Evolutionary conservation across 2,113 vertebrate genomes (phyloP).

Genomic region (rat (Rattus norvegicus)): DNA sequence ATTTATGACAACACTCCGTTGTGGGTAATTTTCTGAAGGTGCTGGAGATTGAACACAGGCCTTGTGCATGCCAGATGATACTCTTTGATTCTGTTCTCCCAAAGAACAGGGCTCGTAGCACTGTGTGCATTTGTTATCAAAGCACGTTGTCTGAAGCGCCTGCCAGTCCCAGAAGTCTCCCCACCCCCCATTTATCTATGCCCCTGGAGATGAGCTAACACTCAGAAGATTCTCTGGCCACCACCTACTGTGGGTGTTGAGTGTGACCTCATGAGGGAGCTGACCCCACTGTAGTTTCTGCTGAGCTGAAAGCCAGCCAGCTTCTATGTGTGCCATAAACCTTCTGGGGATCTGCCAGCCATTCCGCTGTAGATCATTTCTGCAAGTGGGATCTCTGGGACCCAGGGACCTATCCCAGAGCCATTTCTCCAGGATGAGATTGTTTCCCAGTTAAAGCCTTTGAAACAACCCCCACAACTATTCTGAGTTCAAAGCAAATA

Average conservation of each 20-base stretch:
- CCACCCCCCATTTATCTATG: not conserved
- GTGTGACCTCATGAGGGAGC: fast-evolving
- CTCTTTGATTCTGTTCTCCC: not conserved
- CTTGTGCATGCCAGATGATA: not conserved
- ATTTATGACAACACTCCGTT: not conserved
- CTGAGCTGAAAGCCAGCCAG: not conserved
- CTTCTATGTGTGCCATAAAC: not conserved
- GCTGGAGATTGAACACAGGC: not conserved
- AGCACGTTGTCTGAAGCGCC: not conserved
- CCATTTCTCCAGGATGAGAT: not conserved
- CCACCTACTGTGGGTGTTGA: not conserved
- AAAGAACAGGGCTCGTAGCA: not conserved
- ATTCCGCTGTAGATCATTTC: not conserved
- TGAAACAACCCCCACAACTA: not conserved
- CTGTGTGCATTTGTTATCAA: not conserved
- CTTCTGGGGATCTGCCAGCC: not conserved
- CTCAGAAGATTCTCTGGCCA: not conserved
- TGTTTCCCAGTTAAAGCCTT: not conserved
- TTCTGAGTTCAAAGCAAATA: not conserved
- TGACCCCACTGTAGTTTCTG: not conserved
- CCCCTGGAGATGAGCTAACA: not conserved
- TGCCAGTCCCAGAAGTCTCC: not conserved
- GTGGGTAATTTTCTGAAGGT: not conserved
- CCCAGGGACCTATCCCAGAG: not conserved
- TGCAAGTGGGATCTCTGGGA: not conserved